Percentiles rank a stretch among this genome's conserved stretches.
Evolutionary conservation across 35 echinoderm and acorn worm species (phyloP).

Genomic region (Strongylocentrotus purpuratus): DNA sequence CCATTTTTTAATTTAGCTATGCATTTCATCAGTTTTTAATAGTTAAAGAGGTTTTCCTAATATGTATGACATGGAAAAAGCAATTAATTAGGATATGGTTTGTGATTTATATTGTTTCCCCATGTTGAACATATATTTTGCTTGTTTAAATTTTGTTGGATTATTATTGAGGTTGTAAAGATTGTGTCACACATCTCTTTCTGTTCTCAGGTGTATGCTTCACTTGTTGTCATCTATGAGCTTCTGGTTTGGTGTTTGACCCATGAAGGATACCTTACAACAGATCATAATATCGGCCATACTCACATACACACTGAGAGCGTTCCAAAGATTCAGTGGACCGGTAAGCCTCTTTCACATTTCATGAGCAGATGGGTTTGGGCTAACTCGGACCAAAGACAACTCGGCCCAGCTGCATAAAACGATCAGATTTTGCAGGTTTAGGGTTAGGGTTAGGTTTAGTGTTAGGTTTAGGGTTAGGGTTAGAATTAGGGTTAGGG

Average conservation of each 20-base stretch:
- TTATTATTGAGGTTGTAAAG: not conserved
- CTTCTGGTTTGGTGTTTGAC: constrained; percentile 28
- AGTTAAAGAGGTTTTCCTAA: too few species aligned
- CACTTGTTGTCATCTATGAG: constrained; percentile 21
- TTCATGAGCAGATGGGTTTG: not conserved
- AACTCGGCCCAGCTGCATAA: too few species aligned
- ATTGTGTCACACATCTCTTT: not conserved
- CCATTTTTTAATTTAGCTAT: too few species aligned
- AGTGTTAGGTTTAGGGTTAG: too few species aligned
- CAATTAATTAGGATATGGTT: too few species aligned
- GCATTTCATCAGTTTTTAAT: too few species aligned
- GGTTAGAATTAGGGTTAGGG: too few species aligned
- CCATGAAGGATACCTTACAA: not conserved
- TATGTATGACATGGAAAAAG: too few species aligned
- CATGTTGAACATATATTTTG: not conserved
- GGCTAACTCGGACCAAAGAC: too few species aligned
- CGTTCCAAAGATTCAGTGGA: not conserved
- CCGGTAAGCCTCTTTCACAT: not conserved
- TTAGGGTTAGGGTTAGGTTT: too few species aligned
- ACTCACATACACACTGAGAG: not conserved
- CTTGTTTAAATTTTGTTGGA: not conserved
- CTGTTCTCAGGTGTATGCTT: not conserved
- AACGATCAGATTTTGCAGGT: too few species aligned
- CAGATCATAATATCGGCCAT: not conserved
- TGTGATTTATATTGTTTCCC: too few species aligned